These are phyloP conservation scores for Hyperoodon ampullatus DNA, from an alignment of 2,113 vertebrate genomes.

Conservation along the genomic window DNA sequence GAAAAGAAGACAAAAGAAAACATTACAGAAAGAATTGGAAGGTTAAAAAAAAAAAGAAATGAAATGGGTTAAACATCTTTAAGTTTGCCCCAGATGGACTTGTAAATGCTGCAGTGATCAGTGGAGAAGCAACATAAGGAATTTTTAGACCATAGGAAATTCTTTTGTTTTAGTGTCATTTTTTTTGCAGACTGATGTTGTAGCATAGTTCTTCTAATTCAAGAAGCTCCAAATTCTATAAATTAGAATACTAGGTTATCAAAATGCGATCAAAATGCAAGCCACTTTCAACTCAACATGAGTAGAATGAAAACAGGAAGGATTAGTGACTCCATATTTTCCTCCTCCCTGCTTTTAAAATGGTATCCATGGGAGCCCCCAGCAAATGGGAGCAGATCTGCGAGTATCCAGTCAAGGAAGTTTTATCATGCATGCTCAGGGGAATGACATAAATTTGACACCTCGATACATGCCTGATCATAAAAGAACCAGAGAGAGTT, in stretches of 20 bases:
- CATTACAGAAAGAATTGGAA: not conserved
- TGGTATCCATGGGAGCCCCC: not conserved
- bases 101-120: not conserved
- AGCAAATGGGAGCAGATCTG: not conserved
- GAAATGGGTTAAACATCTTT: not conserved
- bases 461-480: not conserved
- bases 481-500: not conserved
- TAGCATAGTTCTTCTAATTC: slow-evolving; percentile 11
- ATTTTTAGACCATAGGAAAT: not conserved
- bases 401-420: not conserved
- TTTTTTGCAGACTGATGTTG: not conserved
- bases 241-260: not conserved
- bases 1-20: not conserved
- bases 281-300: not conserved
- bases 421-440: not conserved
- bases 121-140: not conserved
- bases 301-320: not conserved
- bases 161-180: not conserved
- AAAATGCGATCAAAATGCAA: not conserved
- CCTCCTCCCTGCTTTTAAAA: not conserved
- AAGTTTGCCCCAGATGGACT: not conserved
- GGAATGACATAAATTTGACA: not conserved
- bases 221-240: not conserved
- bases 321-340: not conserved
- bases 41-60: not conserved